Conservation (phyloP, 2,797 vertebrate species). For the Alouatta caraya region DNA sequence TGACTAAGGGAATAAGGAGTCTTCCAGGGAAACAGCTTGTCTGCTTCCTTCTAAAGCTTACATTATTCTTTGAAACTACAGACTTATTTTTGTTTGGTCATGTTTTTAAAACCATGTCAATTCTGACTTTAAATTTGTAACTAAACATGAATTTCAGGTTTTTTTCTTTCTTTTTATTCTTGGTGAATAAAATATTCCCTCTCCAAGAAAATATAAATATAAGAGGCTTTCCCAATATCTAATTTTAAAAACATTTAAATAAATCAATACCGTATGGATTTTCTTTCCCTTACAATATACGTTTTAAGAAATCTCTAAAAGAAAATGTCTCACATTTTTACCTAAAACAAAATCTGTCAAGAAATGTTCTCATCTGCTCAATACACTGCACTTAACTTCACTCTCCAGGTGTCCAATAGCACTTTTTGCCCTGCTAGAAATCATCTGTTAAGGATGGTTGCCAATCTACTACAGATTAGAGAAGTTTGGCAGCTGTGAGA, state of each 20-base stretch:
- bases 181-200: conserved; percentile 44
- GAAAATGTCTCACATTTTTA: conserved; percentile 65
- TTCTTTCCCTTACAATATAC: conserved; percentile 70
- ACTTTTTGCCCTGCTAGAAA: conserved; percentile 32
- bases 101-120: conserved; percentile 64
- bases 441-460: conserved; percentile 40
- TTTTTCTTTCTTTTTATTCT: neutral
- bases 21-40: conserved; percentile 51
- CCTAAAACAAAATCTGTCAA: conserved; percentile 69
- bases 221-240: conserved; percentile 57
- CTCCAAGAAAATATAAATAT: conserved; percentile 66
- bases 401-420: neutral
- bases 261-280: conserved; percentile 75
- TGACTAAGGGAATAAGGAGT: conserved; percentile 48
- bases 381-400: neutral
- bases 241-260: conserved; percentile 76
- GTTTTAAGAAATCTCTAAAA: conserved; percentile 62
- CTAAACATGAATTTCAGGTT: neutral
- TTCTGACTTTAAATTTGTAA: conserved; percentile 59
- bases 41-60: neutral
- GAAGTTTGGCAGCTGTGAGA: neutral
- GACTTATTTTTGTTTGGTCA: conserved; percentile 47
- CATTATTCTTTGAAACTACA: conserved; percentile 48
- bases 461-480: neutral
- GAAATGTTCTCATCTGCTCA: conserved; percentile 50